A percentile compares a stretch with the other conserved stretches of the same genome.
Evolutionary conservation across 2,113 vertebrate genomes (phyloP).

Genomic region (Lepus timidus): DNA sequence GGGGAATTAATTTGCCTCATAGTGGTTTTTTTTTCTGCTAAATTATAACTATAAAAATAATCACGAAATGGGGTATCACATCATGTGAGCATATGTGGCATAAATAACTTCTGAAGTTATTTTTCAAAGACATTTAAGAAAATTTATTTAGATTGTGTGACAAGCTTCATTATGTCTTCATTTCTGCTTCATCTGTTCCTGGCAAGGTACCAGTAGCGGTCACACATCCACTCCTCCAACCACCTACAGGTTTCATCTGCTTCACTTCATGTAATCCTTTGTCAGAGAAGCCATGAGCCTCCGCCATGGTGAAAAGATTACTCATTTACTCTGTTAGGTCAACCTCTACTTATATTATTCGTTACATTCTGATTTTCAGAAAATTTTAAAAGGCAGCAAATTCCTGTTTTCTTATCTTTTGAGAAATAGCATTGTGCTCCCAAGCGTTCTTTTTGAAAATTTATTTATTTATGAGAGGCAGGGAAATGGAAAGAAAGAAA

Average conservation of each 20-base stretch:
- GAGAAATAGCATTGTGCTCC: background rate
- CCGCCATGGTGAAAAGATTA: background rate
- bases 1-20: background rate
- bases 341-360: background rate
- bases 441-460: background rate
- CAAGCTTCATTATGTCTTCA: background rate
- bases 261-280: background rate
- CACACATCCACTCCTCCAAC: too few relatives aligned
- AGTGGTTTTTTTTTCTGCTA: background rate
- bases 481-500: too few relatives aligned
- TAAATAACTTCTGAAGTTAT: slow-evolving; percentile 24
- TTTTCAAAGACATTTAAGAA: slow-evolving; percentile 19
- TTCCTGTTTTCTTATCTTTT: background rate
- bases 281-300: background rate
- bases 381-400: background rate
- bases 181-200: background rate
- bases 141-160: slow-evolving; percentile 31
- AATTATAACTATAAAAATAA: background rate
- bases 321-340: background rate
- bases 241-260: background rate
- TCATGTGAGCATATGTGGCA: background rate
- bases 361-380: background rate
- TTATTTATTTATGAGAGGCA: too few relatives aligned
- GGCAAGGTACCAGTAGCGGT: background rate
- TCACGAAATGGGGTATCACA: background rate